Evolutionary conservation across 2,888 invertebrate species (phyloP).

Genomic region (Acrocyrtus sp.): DNA sequence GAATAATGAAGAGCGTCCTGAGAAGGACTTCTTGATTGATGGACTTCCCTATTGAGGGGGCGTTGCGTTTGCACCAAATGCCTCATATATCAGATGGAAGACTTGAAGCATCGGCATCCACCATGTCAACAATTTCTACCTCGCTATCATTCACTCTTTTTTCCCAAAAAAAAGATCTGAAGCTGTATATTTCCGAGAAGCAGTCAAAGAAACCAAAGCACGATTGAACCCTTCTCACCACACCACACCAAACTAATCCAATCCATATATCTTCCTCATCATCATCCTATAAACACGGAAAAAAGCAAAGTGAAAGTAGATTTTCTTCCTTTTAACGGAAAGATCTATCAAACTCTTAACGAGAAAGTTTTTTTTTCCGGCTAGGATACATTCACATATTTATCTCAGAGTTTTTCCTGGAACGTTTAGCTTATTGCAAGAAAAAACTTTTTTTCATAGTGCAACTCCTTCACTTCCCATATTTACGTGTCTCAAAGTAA

Average conservation of each 20-base stretch:
- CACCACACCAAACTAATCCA: no score
- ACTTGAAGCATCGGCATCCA: background rate
- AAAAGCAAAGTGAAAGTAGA: no score
- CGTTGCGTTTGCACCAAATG: background rate
- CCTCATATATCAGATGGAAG: background rate
- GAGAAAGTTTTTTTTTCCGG: constrained; percentile 3
- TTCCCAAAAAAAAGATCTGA: background rate
- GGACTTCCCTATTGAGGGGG: constrained; percentile 29
- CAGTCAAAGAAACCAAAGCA: background rate
- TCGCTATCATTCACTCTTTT: constrained; percentile 24
- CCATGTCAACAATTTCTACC: constrained; percentile 32
- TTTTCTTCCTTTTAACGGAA: no score
- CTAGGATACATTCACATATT: background rate
- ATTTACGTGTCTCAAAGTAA: background rate
- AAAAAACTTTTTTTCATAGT: background rate
- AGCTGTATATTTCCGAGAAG: background rate
- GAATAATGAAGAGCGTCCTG: constrained; percentile 26
- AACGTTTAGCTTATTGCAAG: background rate
- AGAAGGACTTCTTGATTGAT: constrained; percentile 36
- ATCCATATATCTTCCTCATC: no score
- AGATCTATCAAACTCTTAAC: background rate
- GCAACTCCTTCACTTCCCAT: background rate
- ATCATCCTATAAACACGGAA: no score
- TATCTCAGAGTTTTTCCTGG: background rate
- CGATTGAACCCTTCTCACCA: background rate